These are phyloP conservation scores for Pardosa pseudoannulata DNA, from an alignment of 2,888 invertebrate genomes.

Conservation along the genomic window DNA sequence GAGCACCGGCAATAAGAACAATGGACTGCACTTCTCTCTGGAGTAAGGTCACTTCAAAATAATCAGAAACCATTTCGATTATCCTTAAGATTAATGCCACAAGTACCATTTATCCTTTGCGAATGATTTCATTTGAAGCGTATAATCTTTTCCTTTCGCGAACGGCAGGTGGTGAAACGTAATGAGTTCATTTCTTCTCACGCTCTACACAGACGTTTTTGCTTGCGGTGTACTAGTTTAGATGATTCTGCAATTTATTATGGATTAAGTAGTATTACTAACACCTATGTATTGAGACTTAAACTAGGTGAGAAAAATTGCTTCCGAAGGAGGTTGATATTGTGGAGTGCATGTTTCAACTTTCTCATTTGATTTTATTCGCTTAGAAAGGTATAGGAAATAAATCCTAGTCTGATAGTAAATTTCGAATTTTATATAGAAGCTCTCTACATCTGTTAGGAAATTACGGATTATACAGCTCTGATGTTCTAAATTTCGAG, in stretches of 20 bases:
- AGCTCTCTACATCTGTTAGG: no score
- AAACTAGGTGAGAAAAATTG: no score
- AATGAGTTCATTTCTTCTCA: conserved; percentile 4
- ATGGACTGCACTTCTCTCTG: conserved; percentile 32
- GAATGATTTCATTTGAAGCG: conserved; percentile 9
- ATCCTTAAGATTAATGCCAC: conserved; percentile 39
- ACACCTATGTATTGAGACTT: no score
- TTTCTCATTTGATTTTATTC: no score
- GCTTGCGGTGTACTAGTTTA: background rate
- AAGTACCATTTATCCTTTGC: conserved; percentile 13
- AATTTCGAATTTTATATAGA: no score
- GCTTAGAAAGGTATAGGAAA: no score
- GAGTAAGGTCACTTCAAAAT: conserved; percentile 44
- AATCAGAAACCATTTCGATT: conserved; percentile 39
- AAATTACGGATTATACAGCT: no score
- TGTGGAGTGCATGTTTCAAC: no score
- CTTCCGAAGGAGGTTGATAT: no score
- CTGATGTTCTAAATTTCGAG: no score
- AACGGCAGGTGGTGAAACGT: conserved; percentile 1
- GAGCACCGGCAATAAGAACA: conserved; percentile 16
- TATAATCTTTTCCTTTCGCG: background rate
- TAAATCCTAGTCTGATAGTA: no score
- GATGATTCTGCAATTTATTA: background rate
- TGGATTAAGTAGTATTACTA: no score
- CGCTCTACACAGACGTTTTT: background rate